A percentile compares a stretch with the other conserved stretches of the same genome.
Conservation (phyloP, 2,113 vertebrate species). For the Empidonax traillii region DNA sequence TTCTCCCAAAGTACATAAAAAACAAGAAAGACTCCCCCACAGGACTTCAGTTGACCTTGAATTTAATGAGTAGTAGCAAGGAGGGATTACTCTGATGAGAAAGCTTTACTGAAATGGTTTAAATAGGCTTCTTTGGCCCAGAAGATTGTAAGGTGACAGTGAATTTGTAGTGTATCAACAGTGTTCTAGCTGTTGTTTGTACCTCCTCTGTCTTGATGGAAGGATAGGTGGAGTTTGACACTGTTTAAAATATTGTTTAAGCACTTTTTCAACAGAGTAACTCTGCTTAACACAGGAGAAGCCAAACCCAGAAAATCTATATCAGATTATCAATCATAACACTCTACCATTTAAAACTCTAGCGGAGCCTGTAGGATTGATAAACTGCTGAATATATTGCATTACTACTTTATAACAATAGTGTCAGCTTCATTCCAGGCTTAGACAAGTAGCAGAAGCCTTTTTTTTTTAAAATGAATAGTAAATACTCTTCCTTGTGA, state of each 20-base stretch:
- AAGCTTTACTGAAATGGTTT: background rate
- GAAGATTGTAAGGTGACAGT: background rate
- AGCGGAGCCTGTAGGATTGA: background rate
- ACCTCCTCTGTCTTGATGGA: background rate
- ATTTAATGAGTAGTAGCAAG: background rate
- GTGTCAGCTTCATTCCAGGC: background rate
- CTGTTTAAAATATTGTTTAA: fast-evolving
- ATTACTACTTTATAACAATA: background rate
- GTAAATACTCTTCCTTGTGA: background rate
- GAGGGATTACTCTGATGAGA: background rate
- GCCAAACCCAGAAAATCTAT: background rate
- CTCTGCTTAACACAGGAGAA: background rate
- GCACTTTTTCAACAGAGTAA: background rate
- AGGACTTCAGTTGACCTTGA: background rate
- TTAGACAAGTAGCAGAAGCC: background rate
- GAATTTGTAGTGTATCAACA: background rate
- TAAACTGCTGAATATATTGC: background rate
- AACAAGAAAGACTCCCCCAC: background rate
- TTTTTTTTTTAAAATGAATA: background rate
- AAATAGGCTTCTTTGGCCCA: background rate
- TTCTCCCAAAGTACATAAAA: background rate
- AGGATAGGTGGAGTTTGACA: background rate
- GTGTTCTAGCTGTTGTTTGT: background rate
- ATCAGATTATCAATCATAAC: background rate
- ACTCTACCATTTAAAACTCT: background rate